Evolutionary conservation across 2,888 invertebrate species (phyloP).

Genomic region (Aporophyla nigra): DNA sequence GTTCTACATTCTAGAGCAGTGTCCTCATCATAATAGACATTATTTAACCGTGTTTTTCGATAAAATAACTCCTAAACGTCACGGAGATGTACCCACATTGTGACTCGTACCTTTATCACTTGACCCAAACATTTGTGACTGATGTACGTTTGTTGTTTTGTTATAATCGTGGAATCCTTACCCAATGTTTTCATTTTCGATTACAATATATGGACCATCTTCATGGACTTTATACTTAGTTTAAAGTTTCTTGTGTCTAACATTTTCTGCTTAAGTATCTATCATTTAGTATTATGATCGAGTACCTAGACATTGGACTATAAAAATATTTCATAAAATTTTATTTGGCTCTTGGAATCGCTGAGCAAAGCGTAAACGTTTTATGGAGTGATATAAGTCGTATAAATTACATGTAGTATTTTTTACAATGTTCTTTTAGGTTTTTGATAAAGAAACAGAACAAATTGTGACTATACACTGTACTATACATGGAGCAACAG

Average conservation of each 20-base stretch:
- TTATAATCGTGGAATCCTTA: conserved; percentile 53
- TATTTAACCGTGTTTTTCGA: conserved; percentile 63
- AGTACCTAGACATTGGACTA: conserved; percentile 10
- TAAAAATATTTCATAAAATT: conserved; percentile 66
- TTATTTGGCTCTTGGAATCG: conserved; percentile 68
- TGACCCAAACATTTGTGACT: conserved; percentile 59
- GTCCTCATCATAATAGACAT: conserved; percentile 57
- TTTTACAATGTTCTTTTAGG: conserved; percentile 40
- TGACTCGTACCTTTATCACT: conserved; percentile 54
- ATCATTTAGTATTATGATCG: conserved; percentile 27
- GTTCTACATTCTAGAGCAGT: conserved; percentile 63
- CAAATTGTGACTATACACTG: background rate
- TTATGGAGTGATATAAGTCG: conserved; percentile 65
- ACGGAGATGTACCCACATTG: conserved; percentile 34
- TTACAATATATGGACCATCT: conserved; percentile 9
- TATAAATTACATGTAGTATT: conserved; percentile 58
- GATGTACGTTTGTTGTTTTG: conserved; percentile 43
- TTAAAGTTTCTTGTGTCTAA: conserved; percentile 3
- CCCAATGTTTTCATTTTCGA: conserved; percentile 26
- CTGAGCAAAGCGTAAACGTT: conserved; percentile 63
- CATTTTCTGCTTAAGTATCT: background rate
- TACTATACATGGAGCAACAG: background rate
- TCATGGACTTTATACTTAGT: background rate
- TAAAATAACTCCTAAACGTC: conserved; percentile 33
- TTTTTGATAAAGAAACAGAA: conserved; percentile 8